Percentiles rank a stretch among this genome's conserved stretches.
These are phyloP conservation scores for Isurus oxyrinchus DNA, from an alignment of 2,113 vertebrate genomes.

Conservation along the genomic window DNA sequence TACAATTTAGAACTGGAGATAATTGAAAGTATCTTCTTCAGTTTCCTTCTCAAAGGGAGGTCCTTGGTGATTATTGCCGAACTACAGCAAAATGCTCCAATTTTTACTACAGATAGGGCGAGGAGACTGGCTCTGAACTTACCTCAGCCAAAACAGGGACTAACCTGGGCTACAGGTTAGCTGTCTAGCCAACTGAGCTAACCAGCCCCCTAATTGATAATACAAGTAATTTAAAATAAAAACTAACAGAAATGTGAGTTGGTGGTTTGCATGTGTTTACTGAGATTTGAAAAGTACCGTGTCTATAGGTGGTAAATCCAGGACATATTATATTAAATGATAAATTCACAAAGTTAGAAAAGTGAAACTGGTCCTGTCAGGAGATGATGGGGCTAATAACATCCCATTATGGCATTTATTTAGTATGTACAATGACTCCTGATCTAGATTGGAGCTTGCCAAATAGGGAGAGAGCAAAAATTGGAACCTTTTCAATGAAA, in stretches of 20 bases:
- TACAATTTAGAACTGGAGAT: not conserved
- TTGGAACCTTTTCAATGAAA: too few species aligned
- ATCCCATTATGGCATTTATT: not conserved
- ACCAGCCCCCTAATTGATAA: too few species aligned
- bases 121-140: too few species aligned
- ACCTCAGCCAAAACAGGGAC: too few species aligned
- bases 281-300: not conserved
- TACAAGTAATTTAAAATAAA: not conserved
- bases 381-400: not conserved
- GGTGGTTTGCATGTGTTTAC: not conserved
- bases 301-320: not conserved
- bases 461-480: not conserved
- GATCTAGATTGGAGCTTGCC: not conserved
- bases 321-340: not conserved
- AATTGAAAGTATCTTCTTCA: not conserved
- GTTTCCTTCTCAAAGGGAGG: too few species aligned
- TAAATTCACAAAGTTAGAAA: not conserved
- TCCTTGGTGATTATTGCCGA: too few species aligned
- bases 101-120: too few species aligned
- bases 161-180: too few species aligned
- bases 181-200: too few species aligned
- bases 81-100: too few species aligned
- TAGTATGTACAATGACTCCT: not conserved
- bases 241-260: not conserved
- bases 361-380: not conserved